phyloP scores from a whole-genome alignment of 1,140 invertebrate genomes.

The Teleogryllus occipitalis region DNA sequence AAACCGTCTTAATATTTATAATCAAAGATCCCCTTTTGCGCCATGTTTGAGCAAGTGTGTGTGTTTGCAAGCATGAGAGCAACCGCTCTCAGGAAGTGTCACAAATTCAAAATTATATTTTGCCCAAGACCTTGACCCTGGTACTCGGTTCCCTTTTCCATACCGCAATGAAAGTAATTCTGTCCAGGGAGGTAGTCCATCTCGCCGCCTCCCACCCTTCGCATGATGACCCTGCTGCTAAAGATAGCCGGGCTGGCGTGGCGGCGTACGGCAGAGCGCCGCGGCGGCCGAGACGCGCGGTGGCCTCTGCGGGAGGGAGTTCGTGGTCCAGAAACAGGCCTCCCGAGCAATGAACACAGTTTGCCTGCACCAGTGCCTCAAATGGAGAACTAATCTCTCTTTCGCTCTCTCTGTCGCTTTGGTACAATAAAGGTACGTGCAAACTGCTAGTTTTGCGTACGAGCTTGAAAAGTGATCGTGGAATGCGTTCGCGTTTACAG shows the following conservation, averaged over 20 bases:
- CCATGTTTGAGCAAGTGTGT: no score
- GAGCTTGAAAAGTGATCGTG: no score
- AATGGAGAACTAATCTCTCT: background rate
- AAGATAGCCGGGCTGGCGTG: background rate
- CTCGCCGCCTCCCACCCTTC: background rate
- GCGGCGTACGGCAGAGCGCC: background rate
- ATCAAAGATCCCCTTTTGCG: no score
- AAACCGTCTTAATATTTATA: no score
- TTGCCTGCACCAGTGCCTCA: background rate
- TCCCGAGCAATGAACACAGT: background rate
- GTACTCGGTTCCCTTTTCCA: no score
- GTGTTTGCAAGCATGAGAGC: no score
- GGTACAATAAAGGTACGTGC: background rate
- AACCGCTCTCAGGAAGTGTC: no score
- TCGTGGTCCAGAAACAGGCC: background rate
- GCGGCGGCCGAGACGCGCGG: background rate
- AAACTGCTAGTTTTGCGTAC: background rate
- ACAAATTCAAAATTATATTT: no score
- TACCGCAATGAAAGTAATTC: background rate
- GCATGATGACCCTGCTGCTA: background rate
- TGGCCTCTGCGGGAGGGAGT: background rate
- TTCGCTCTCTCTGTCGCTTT: background rate
- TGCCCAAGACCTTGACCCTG: no score
- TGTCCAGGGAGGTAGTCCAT: background rate
- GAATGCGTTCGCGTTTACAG: no score